Conservation (phyloP, 92 coral and sea anemone species). For the Paramuricea clavata region DNA sequence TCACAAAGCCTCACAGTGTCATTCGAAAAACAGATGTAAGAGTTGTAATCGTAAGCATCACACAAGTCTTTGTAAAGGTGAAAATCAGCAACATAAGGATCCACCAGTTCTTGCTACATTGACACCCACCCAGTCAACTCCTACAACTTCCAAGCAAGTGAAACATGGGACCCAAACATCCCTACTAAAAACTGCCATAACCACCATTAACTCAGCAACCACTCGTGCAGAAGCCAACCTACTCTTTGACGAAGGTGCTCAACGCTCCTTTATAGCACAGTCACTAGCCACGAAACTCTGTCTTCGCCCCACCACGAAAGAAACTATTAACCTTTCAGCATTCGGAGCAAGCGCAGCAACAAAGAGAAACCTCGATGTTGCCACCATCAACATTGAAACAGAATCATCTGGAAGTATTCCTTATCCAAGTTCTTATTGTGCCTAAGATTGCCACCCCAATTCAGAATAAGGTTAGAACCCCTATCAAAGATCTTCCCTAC, state of each 20-base stretch:
- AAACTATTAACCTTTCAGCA: slow-evolving; percentile 50
- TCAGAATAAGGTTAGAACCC: slow-evolving; percentile 39
- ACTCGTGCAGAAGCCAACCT: slow-evolving; percentile 17
- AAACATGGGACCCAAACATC: slow-evolving; percentile 2
- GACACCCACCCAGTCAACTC: neutral
- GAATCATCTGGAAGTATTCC: slow-evolving; percentile 58
- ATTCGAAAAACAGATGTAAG: slow-evolving; percentile 55
- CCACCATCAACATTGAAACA: slow-evolving; percentile 47
- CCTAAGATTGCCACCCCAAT: slow-evolving; percentile 62
- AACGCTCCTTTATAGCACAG: slow-evolving; percentile 52
- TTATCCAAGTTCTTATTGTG: slow-evolving; percentile 56
- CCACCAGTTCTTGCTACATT: neutral
- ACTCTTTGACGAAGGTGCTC: slow-evolving; percentile 65
- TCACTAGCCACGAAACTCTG: slow-evolving; percentile 24
- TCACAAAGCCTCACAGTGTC: slow-evolving; percentile 58
- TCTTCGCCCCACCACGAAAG: slow-evolving; percentile 1
- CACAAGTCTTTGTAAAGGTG: slow-evolving; percentile 57
- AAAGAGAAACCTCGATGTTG: slow-evolving; percentile 46
- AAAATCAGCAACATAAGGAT: neutral
- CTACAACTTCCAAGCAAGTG: slow-evolving; percentile 15
- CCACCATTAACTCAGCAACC: neutral
- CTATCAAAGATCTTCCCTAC: slow-evolving; percentile 45
- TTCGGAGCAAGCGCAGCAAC: slow-evolving; percentile 33
- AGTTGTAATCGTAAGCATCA: slow-evolving; percentile 63
- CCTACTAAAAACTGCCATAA: slow-evolving; percentile 49